Conservation (phyloP, 2,113 vertebrate genomes). For the Polypterus senegalus region DNA sequence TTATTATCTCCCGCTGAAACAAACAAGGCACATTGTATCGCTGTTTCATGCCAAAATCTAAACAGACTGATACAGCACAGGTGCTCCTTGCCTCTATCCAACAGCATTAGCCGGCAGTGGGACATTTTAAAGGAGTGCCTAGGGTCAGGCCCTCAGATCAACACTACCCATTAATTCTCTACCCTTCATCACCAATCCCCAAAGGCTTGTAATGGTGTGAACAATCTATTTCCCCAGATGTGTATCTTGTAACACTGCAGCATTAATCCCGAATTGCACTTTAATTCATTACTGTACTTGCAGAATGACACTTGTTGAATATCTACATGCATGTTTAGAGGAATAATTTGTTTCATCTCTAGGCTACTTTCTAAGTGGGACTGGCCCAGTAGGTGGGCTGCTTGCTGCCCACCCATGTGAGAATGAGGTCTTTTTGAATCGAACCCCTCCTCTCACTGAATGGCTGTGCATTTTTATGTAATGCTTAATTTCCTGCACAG, state of each 20-base stretch:
- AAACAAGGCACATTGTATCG: constrained; percentile 43
- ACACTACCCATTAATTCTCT: constrained; percentile 50
- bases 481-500: constrained; percentile 57
- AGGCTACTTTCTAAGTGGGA: constrained; percentile 26
- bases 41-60: constrained; percentile 46
- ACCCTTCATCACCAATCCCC: constrained; percentile 27
- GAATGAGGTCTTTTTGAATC: too few species aligned
- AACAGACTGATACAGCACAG: constrained; percentile 70
- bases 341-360: constrained; percentile 30
- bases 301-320: constrained; percentile 32
- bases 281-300: constrained; percentile 33
- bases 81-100: constrained; percentile 54
- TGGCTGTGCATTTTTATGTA: constrained; percentile 56
- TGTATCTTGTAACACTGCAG: constrained; percentile 34
- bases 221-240: constrained; percentile 19
- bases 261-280: constrained; percentile 29
- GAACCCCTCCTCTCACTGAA: constrained; percentile 28
- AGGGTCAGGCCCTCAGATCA: constrained; percentile 57
- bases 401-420: too few species aligned
- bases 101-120: constrained; percentile 59
- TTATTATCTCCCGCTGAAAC: constrained; percentile 47
- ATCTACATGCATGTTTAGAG: constrained; percentile 40
- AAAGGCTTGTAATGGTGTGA: constrained; percentile 3
- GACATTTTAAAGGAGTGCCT: constrained; percentile 52
- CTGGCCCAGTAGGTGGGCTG: constrained; percentile 31